Conservation (phyloP, 2,113 vertebrate species). For the Gavia stellata region DNA sequence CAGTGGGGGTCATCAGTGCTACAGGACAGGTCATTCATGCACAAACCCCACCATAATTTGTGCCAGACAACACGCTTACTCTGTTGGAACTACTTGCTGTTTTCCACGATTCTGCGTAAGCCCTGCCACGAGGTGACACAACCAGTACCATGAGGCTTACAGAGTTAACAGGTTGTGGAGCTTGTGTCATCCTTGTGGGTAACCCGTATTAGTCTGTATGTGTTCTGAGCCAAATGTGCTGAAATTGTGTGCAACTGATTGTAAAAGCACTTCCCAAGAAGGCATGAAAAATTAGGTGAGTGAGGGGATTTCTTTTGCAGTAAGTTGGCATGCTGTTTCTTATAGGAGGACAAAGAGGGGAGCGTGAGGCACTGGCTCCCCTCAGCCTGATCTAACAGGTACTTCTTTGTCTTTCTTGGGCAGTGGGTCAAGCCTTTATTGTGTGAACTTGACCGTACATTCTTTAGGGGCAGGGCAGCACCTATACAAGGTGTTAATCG, state of each 20-base stretch:
- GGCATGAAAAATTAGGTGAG: neutral
- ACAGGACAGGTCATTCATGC: neutral
- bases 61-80: neutral
- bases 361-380: rapidly evolving
- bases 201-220: neutral
- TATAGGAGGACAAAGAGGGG: neutral
- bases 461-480: neutral
- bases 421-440: neutral
- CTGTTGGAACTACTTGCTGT: neutral
- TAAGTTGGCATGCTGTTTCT: neutral
- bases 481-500: neutral
- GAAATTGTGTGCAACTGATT: neutral
- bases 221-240: neutral
- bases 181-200: neutral
- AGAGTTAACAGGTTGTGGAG: neutral
- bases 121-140: neutral
- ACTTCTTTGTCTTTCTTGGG: neutral
- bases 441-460: neutral
- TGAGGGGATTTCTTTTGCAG: neutral
- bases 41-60: neutral
- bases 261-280: neutral
- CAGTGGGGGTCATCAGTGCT: neutral
- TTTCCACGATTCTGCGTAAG: neutral
- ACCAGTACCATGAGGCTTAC: neutral
- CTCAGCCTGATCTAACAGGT: neutral